A percentile compares a stretch with the other conserved stretches of the same genome.
These are phyloP conservation scores for Sarcophilus harrisii DNA, from an alignment of 2,797 vertebrate genomes.

Conservation along the genomic window DNA sequence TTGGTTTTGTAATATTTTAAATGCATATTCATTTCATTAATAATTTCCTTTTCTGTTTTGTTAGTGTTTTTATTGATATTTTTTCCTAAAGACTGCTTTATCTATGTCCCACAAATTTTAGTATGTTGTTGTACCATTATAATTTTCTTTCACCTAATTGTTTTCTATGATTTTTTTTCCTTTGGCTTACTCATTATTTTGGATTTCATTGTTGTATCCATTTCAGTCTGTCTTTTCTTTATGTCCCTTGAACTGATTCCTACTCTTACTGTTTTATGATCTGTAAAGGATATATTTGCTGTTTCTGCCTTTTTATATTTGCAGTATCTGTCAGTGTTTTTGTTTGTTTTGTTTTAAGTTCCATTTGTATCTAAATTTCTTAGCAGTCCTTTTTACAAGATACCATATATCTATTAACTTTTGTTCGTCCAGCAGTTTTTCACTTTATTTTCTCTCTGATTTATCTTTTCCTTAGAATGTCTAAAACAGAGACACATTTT, in stretches of 20 bases:
- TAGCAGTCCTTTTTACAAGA: background rate
- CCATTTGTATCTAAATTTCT: background rate
- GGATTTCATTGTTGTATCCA: background rate
- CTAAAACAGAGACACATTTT: background rate
- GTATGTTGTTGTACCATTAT: background rate
- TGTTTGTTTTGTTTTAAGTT: background rate
- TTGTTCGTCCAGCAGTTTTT: background rate
- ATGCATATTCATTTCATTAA: background rate
- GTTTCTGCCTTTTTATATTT: background rate
- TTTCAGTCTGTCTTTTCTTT: background rate
- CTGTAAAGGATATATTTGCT: background rate
- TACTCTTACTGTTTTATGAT: background rate
- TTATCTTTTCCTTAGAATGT: background rate
- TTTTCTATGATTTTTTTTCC: background rate
- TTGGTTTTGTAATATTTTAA: background rate
- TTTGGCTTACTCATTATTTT: background rate
- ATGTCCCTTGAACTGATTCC: background rate
- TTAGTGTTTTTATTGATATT: background rate
- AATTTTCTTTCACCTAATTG: background rate
- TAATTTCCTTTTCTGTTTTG: background rate
- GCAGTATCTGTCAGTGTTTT: background rate
- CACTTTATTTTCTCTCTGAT: background rate
- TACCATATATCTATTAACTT: background rate
- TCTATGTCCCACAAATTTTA: background rate
- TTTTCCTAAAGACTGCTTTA: background rate